Evolutionary conservation across 2,888 invertebrate genomes (phyloP), one percentile per base, ranked within the genome.

Genomic region (Chouioia cunea): DNA sequence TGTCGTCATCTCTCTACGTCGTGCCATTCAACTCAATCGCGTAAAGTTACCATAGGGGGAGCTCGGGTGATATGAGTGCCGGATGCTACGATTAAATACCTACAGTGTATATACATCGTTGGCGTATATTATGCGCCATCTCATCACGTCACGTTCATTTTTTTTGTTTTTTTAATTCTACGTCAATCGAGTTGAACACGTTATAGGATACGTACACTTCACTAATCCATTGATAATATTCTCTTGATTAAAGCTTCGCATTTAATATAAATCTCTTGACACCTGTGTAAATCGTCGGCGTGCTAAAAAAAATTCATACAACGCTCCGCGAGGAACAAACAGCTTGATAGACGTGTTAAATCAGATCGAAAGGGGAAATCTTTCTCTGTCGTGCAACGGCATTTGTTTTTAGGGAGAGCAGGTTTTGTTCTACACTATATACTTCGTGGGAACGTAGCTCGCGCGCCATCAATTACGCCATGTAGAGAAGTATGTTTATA

Each of bases 361-460:
- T 79, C 79, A 78, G 79, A 77, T 77, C 76, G 74, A 71, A 36
- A 62, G 68, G 65, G 68, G 67, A 70, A 36, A 36, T 36, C 36
- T 36, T 65, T 65, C 16, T 65, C 73, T 62, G 63, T 63, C 70
- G 68, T 75, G 65, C 67, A 76, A 76, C 75, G 76, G 75, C 74
- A 79, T 79, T 78, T 76, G 76, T 78, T 76, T 76, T 74, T 22
- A 22, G 54, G 68, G 65, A 69, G 59, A 63, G 69, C 76, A 74
- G 78, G 80, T 82, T 82, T 83, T 82, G 80, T 82, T 83, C 83
- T 80, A 80, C 78, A 27, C 36, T 3, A 10, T 77, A 74, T 76
- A 77, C 47, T 67, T 36, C 83, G 83, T 84, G 84, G 82, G 84
- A 84, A 84, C 80, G 79, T 71, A 63, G 50, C 58, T 67, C 70